Base-by-base conservation (phyloP, 2,888 invertebrate genomes). In the Ophion ventricosus region DNA sequence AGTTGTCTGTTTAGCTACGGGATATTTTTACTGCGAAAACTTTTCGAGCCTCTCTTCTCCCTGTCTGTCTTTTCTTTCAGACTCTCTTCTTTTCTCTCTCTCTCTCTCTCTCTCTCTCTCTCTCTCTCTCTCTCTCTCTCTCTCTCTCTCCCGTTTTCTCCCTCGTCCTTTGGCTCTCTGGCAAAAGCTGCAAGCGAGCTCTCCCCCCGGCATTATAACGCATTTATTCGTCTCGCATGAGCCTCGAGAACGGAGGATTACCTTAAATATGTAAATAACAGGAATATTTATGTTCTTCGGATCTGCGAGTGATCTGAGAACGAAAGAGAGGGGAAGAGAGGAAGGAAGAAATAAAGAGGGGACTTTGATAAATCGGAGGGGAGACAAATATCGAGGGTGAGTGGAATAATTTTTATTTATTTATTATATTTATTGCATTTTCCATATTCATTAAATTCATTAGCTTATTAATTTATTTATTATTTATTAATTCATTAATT, bases 1-100 rank as follows among this genome's bases (percentile, higher is more conserved):
- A 54, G 80, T 77, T 67, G 84, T 79, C 84, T 70, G 82, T 82
- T 84, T 84, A 84, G 82, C 70, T 66, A 84, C 84, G 79, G 79
- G 70, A 82, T 82, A 79, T 82, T 66, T 76, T 56, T 57, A 67
- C 79, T 59, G 49, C 54, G 61, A 59, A 84, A 84, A 84, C 81
- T 84, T 84, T 81, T 81, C 81, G 64, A 70, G 70, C 78, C 59
- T 69, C 73, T 29, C 26, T 5, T 43, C 78, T 57, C 61, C 43
- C 70, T 43, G 43, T 26, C n/a, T 69, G 4, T 20, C 5, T 49
- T 11, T 76, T 23, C 56, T 49, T 26, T 25, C 11, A n/a, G 29
- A 64, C 35, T 8, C 63, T 43, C 26, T 29, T 72, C 20, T 23
- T 25, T 25, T 64, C 4, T 59, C 69, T 49, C 23, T 59, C 20